Evolutionary conservation across 2,113 vertebrate species (phyloP).

Genomic region (Phylloscopus trochiloides): DNA sequence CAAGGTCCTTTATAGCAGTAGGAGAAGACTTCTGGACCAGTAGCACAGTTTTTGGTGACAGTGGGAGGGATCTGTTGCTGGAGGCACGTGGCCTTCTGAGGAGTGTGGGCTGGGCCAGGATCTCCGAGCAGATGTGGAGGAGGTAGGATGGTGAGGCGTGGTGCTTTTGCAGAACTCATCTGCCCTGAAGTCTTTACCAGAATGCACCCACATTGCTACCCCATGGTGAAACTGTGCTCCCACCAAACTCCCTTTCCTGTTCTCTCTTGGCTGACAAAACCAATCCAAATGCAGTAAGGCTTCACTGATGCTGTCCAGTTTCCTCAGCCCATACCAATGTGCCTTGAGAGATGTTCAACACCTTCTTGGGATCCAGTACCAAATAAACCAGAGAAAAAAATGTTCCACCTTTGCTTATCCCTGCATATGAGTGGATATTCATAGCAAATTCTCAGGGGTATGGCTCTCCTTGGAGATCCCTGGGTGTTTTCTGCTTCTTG

Average conservation of each 20-base stretch:
- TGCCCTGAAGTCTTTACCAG: not conserved
- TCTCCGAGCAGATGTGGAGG: not conserved
- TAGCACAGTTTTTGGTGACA: not conserved
- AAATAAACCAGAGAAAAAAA: not conserved
- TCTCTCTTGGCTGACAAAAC: not conserved
- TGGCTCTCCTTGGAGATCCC: not conserved
- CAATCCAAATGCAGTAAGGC: not conserved
- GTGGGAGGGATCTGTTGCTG: not conserved
- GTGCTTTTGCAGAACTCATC: not conserved
- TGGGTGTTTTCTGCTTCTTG: not conserved
- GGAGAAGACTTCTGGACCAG: not conserved
- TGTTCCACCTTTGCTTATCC: not conserved
- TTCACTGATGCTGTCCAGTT: not conserved
- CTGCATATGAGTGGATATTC: not conserved
- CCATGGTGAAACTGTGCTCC: accelerated
- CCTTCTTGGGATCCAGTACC: not conserved
- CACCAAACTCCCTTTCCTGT: not conserved
- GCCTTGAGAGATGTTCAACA: not conserved
- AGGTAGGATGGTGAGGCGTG: not conserved
- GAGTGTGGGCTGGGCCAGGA: not conserved
- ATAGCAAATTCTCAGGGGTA: not conserved
- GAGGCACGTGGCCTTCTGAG: not conserved
- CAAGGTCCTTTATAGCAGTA: not conserved
- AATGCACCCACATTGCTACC: not conserved
- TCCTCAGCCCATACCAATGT: not conserved